These are phyloP conservation scores for Leptothorax acervorum DNA, from an alignment of 2,888 invertebrate species.

Conservation along the genomic window DNA sequence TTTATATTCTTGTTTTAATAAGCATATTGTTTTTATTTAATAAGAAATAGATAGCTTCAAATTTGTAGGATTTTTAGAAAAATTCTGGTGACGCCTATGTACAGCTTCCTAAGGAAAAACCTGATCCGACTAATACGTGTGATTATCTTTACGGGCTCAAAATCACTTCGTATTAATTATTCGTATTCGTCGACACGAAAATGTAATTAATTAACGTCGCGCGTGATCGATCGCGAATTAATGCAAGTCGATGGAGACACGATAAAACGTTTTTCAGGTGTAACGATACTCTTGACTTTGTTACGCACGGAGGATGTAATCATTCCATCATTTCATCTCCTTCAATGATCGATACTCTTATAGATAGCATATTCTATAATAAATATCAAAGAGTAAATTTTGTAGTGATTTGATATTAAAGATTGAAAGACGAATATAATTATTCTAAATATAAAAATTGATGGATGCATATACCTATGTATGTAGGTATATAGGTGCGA, in stretches of 20 bases:
- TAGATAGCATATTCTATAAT: background rate
- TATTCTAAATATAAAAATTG: background rate
- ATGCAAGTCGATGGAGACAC: slow-evolving; percentile 17
- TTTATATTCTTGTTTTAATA: background rate
- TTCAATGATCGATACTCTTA: background rate
- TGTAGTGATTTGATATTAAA: background rate
- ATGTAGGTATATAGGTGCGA: background rate
- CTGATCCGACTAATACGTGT: background rate
- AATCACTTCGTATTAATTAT: background rate
- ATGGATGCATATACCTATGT: background rate
- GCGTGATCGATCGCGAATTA: slow-evolving; percentile 44
- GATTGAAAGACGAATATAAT: too few relatives aligned
- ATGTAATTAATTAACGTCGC: slow-evolving; percentile 38
- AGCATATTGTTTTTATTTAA: background rate
- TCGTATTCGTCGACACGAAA: slow-evolving; percentile 25
- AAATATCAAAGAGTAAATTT: background rate
- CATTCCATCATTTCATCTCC: background rate
- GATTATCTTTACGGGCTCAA: background rate
- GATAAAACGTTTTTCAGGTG: background rate
- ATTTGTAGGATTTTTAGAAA: background rate
- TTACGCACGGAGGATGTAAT: slow-evolving; percentile 1
- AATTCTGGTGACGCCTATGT: slow-evolving; percentile 17
- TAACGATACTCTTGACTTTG: slow-evolving; percentile 16
- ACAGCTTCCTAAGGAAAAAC: background rate
- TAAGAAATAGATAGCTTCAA: background rate